Conservation (phyloP, 1,140 invertebrate species). For the Pemphigus obesinymphae region DNA sequence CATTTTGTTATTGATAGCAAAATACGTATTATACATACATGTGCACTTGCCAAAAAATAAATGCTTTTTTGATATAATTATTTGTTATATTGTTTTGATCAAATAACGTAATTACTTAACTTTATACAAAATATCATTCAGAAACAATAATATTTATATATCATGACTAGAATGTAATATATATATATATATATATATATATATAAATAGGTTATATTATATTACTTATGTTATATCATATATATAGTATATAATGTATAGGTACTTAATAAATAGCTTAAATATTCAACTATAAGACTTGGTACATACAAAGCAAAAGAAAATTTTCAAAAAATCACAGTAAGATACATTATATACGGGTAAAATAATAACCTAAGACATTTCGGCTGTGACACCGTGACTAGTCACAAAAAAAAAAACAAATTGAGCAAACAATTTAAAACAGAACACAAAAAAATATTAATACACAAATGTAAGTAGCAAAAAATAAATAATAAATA, state of each 20-base stretch:
- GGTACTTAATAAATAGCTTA: conserved; percentile 1
- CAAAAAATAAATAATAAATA: background rate
- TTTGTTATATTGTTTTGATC: conserved; percentile 37
- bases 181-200: background rate
- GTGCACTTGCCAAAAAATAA: conserved; percentile 27
- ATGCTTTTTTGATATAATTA: conserved; percentile 29
- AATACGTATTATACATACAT: background rate
- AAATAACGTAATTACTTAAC: conserved; percentile 30
- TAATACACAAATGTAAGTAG: conserved; percentile 36
- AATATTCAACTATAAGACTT: conserved; percentile 24
- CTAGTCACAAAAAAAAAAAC: conserved; percentile 31
- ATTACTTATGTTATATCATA: background rate
- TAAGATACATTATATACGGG: conserved; percentile 5
- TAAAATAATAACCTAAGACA: conserved; percentile 23
- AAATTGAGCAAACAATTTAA: conserved; percentile 39
- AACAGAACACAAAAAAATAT: conserved; percentile 31
- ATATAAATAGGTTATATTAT: background rate
- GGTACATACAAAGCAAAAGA: conserved; percentile 15
- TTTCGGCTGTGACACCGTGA: conserved; percentile 34
- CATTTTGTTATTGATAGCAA: background rate
- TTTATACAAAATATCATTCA: conserved; percentile 33
- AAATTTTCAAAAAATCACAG: conserved; percentile 40
- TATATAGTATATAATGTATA: background rate
- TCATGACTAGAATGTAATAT: conserved; percentile 36
- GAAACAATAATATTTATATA: conserved; percentile 35